Conservation (phyloP, 2,888 invertebrate species). For the Meghimatium bilineatum region DNA sequence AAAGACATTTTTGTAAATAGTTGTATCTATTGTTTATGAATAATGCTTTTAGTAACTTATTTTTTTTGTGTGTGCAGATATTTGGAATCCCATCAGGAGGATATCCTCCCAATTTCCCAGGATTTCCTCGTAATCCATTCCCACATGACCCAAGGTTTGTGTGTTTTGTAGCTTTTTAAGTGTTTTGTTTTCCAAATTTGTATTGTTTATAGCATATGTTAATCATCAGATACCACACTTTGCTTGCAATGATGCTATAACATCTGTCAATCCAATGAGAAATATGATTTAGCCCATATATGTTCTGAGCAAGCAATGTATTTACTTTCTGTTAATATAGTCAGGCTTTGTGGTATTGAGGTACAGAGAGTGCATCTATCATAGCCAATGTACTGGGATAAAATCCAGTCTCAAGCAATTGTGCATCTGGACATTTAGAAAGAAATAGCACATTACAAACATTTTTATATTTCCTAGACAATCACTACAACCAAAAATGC, state of each 20-base stretch:
- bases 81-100: conserved; percentile 74
- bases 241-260: conserved; percentile 33
- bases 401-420: too few relatives aligned
- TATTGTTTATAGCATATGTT: too few relatives aligned
- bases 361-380: too few relatives aligned
- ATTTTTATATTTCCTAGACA: too few relatives aligned
- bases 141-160: conserved; percentile 71
- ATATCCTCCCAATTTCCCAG: conserved; percentile 75
- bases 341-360: too few relatives aligned
- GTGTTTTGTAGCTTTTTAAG: neutral
- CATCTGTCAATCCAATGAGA: conserved; percentile 44
- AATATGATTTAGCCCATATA: conserved; percentile 7
- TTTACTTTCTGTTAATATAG: neutral
- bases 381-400: too few relatives aligned
- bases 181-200: neutral
- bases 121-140: conserved; percentile 73
- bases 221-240: neutral
- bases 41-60: neutral
- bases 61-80: conserved; percentile 66
- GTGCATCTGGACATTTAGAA: too few relatives aligned
- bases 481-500: too few relatives aligned
- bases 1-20: too few relatives aligned
- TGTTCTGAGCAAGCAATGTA: conserved; percentile 21
- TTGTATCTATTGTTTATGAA: too few relatives aligned
- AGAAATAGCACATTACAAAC: too few relatives aligned